These are phyloP conservation scores for Porites evermanni DNA, from an alignment of 92 coral and sea anemone genomes.

Conservation along the genomic window DNA sequence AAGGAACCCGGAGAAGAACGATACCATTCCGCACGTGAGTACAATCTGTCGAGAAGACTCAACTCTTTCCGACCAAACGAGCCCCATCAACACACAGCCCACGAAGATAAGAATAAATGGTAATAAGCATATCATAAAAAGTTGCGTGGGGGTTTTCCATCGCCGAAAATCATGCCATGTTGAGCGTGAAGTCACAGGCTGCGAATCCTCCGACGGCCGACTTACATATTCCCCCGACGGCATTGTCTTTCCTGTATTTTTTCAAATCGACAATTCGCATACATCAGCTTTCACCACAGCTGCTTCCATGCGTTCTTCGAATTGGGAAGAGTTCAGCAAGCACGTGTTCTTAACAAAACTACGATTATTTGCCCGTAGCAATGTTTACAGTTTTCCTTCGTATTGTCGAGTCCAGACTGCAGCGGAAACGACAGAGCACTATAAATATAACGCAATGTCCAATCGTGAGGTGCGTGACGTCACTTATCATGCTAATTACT, in stretches of 20 bases:
- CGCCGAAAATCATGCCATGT: constrained; percentile 40
- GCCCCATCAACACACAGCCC: constrained; percentile 41
- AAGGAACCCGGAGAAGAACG: constrained; percentile 45
- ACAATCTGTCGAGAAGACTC: constrained; percentile 13
- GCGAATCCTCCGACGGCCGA: constrained; percentile 16
- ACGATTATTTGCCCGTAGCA: constrained; percentile 22
- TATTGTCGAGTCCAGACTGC: constrained; percentile 16
- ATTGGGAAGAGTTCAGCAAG: background rate
- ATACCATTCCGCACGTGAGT: constrained; percentile 43
- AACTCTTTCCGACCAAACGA: constrained; percentile 24
- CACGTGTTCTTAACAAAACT: constrained; percentile 23
- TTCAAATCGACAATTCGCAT: background rate
- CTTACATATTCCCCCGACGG: background rate
- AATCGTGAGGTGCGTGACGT: constrained; percentile 16
- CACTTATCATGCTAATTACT: constrained; percentile 9
- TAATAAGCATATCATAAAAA: constrained; percentile 28
- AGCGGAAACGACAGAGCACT: background rate
- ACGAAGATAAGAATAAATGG: constrained; percentile 39
- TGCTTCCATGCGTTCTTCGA: background rate
- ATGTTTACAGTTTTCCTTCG: constrained; percentile 24
- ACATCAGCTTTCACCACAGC: background rate
- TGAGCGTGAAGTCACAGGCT: background rate
- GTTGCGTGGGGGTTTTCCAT: constrained; percentile 36
- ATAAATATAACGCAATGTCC: constrained; percentile 18
- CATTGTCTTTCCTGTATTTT: background rate